Percentiles rank a stretch among this genome's conserved stretches.
phyloP scores from a whole-genome alignment of 2,113 vertebrate species.

The Labrus mixtus region DNA sequence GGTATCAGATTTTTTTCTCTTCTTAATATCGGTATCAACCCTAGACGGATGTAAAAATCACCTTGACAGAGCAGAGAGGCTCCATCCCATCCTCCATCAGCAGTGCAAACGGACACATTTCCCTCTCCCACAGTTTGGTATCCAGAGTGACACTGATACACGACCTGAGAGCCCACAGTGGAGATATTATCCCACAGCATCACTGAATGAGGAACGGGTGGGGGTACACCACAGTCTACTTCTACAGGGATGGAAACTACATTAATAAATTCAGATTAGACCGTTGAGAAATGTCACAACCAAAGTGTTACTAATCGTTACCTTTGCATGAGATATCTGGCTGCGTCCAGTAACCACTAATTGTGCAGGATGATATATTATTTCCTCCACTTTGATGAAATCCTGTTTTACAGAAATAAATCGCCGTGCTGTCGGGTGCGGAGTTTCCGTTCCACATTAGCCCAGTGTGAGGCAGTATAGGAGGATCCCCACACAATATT shows the following conservation, averaged over 20 bases:
- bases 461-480: conserved; percentile 76
- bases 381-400: conserved; percentile 68
- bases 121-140: conserved; percentile 59
- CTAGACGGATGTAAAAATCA: conserved; percentile 53
- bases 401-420: conserved; percentile 78
- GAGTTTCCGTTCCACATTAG: conserved; percentile 83
- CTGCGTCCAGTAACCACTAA: conserved; percentile 82
- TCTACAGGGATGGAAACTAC: conserved; percentile 64
- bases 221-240: conserved; percentile 71
- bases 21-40: no score
- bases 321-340: conserved; percentile 81
- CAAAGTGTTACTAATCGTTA: conserved; percentile 52
- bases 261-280: neutral
- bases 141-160: conserved; percentile 75
- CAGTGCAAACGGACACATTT: conserved; percentile 77
- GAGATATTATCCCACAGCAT: conserved; percentile 69
- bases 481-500: conserved; percentile 83
- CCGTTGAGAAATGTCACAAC: neutral
- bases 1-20: no score
- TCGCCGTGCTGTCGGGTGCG: conserved; percentile 77
- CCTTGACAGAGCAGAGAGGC: conserved; percentile 80
- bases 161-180: conserved; percentile 69
- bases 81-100: conserved; percentile 79
- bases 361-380: conserved; percentile 77
- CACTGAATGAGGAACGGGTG: conserved; percentile 56